Conservation (phyloP, 2,113 vertebrate genomes). For the Glaucomys volans region DNA sequence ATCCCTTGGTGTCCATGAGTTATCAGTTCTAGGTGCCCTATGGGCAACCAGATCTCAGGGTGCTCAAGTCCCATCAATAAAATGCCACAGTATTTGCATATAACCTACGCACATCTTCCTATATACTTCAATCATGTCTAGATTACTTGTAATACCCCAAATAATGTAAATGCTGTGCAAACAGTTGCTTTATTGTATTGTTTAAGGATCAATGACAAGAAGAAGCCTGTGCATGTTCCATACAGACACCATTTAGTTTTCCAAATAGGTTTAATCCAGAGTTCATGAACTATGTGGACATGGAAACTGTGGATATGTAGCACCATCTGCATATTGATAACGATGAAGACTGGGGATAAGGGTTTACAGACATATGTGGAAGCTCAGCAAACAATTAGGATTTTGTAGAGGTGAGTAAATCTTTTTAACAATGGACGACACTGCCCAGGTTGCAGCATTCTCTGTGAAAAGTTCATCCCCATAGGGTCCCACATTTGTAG, state of each 20-base stretch:
- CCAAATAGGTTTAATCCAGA: neutral
- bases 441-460: neutral
- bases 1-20: neutral
- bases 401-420: neutral
- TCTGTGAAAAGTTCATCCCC: neutral
- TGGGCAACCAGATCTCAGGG: neutral
- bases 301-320: neutral
- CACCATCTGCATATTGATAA: neutral
- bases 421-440: neutral
- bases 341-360: neutral
- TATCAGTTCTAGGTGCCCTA: neutral
- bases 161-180: too few species aligned
- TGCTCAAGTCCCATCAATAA: neutral
- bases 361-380: neutral
- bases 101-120: neutral
- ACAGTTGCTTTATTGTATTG: neutral
- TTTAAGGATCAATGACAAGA: neutral
- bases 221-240: neutral
- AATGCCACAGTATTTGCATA: too few species aligned
- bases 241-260: neutral
- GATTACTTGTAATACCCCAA: neutral
- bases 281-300: neutral
- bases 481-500: accelerated
- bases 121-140: neutral
- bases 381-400: neutral